Base-by-base conservation (phyloP, 2,888 invertebrate genomes). In the Sinopyrophorus schimmeli region DNA sequence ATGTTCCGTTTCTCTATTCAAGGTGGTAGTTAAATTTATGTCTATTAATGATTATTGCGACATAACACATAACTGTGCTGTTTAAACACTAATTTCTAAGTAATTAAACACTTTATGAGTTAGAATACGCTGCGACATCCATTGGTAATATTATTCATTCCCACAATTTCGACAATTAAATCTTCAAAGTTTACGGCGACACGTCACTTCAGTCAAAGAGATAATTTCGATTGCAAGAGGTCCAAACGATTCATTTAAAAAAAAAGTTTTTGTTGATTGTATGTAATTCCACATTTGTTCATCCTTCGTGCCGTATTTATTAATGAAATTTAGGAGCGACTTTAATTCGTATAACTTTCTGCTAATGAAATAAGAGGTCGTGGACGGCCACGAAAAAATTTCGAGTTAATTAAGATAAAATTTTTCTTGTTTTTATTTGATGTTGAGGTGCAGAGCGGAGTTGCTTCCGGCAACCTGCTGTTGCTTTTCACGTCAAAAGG, bases 81-180 rank as follows among this genome's bases (percentile, higher is more conserved):
- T 37, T 44, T 37, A 35, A 44, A 44, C 37, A 27, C 21, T 32
- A 47, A 48, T 48, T 48, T 27, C 24, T 27, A 12, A 32, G 47
- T 38, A 53, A 56, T 56, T 58, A 58, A 56, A 51, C 53, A 58
- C 49, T 56, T 53, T 58, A 54, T 54, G 55, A 54, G 56, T 52
- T 55, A 52, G 48, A 51, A 55, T 54, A 47, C 47, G 51, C 44
- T 40, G 53, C 40, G 47, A 46, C 49, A 51, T 56, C 51, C 43
- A 57, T 58, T 53, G 53, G 49, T 54, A 42, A 35, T 41, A 41
- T 16, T 35, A 42, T 35, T 48, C 39, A 28, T 40, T 20, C 28
- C 28, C 28, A 15, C 39, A 30, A 40, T 40, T 40, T 30, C 28
- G 28, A 40, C 20, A 40, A 40, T 40, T 40, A 40, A 40, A 40